Evolutionary conservation across 1,140 invertebrate genomes (phyloP).

Genomic region (Drosophila lini): DNA sequence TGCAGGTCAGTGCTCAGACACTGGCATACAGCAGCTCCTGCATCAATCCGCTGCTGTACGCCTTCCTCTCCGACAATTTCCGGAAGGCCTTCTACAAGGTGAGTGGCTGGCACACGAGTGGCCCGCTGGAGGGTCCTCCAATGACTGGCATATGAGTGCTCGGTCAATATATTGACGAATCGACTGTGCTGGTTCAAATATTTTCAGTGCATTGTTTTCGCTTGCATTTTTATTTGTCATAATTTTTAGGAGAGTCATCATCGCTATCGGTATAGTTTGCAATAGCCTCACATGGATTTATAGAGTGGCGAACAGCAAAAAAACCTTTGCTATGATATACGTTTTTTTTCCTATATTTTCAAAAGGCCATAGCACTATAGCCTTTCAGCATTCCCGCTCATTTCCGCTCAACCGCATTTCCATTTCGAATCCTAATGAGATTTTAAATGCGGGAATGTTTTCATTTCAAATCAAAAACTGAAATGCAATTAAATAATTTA

Average conservation of each 20-base stretch:
- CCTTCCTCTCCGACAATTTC: constrained; percentile 83
- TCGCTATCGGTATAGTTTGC: constrained; percentile 33
- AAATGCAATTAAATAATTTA: constrained; percentile 75
- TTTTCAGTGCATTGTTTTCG: constrained; percentile 53
- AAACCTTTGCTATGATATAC: neutral
- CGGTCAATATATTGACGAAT: constrained; percentile 55
- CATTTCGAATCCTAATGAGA: constrained; percentile 50
- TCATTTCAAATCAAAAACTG: constrained; percentile 47
- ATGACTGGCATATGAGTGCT: constrained; percentile 49
- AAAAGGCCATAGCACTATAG: constrained; percentile 6
- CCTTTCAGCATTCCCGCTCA: neutral
- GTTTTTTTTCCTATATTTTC: neutral
- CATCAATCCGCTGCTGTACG: constrained; percentile 95
- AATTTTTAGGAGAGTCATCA: constrained; percentile 32
- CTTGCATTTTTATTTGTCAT: constrained; percentile 47
- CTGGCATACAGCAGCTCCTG: constrained; percentile 97
- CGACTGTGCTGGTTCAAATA: constrained; percentile 22
- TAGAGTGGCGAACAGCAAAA: constrained; percentile 34
- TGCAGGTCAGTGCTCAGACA: constrained; percentile 93
- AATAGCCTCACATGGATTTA: constrained; percentile 31
- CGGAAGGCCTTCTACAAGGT: constrained; percentile 84
- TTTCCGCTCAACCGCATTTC: constrained; percentile 36
- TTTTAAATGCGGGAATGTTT: constrained; percentile 63
- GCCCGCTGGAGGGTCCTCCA: constrained; percentile 28
- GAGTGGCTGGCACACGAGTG: constrained; percentile 27